phyloP scores from a whole-genome alignment of 2,888 invertebrate genomes.

The Eupithecia insigniata region DNA sequence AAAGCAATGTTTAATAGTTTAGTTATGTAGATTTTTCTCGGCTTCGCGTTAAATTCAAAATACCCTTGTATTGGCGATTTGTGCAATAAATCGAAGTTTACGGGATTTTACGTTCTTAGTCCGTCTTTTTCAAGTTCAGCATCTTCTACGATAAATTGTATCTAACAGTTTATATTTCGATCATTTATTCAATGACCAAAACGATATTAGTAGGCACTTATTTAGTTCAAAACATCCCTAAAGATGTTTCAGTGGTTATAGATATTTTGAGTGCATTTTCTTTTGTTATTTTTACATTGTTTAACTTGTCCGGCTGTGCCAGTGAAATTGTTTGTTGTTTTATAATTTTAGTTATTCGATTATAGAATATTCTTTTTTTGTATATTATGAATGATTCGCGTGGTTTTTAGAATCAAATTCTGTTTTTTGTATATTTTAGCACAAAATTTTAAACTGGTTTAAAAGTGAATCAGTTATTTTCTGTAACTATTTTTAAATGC shows the following conservation, averaged over 20 bases:
- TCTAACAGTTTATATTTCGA: background rate
- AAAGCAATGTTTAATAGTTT: background rate
- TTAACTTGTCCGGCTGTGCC: constrained; percentile 28
- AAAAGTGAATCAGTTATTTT: background rate
- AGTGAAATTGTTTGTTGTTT: constrained; percentile 31
- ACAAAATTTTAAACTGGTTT: background rate
- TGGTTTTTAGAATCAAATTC: background rate
- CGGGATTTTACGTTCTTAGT: background rate
- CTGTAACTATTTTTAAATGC: background rate
- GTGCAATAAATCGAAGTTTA: background rate
- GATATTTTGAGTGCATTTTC: constrained; percentile 37
- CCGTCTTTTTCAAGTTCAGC: background rate
- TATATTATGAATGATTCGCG: background rate
- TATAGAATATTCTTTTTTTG: constrained; percentile 6
- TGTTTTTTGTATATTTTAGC: constrained; percentile 10
- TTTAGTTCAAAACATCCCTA: background rate
- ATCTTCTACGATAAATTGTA: background rate
- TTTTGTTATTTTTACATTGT: constrained; percentile 26
- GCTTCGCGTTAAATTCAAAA: background rate
- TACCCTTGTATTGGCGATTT: background rate
- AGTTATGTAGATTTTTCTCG: background rate
- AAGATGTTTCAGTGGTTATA: background rate
- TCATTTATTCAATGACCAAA: background rate
- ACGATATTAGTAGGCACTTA: background rate
- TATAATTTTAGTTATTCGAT: constrained; percentile 24